Evolutionary conservation across 2,113 vertebrate genomes (phyloP), one percentile per base, ranked within the genome.

Genomic region (Ochotona curzoniae): DNA sequence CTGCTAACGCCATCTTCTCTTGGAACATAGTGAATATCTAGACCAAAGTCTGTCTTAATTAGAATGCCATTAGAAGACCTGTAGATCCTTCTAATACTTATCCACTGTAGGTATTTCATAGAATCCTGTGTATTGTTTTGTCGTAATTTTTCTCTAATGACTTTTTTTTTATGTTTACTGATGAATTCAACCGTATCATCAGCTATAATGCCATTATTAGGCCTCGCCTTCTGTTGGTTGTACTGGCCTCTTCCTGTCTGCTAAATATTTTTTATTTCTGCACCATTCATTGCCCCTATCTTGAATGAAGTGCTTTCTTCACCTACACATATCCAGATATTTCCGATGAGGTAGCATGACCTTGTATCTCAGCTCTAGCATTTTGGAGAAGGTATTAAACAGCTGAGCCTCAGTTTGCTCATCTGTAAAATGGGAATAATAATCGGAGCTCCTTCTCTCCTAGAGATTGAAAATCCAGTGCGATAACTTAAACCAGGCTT

Each of bases 71-170:
- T 69, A 51, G 28, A 84, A 84, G 35, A 21, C 28, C 63, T 2
- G 4, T 26, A 60, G 2, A 14, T 66, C 81, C 88, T 95, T 67
- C 69, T 87, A 76, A 70, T 79, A 87, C 96, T 90, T 96, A 90
- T 95, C 94, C 83, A 76, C 96, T 95, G 23, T 89, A 61, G n/a
- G 30, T 84, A 87, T 93, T 95, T 83, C 79, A 15, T 79, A 87
- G 54, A 84, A 73, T 87, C n/a, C 47, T 87, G 63, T 38, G 10
- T 13, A 20, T 17, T 71, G 32, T 74, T 93, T 83, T 28, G 32
- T 83, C 91, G 38, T 67, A n/a, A 66, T 44, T 87, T 70, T 92
- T 28, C 38, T 86, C 14, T 17, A 60, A n/a, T 44, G 26, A 47
- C 88, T 73, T 35, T 26, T 57, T 60, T 69, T 28, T 69, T 10